Evolutionary conservation across 2,888 invertebrate species (phyloP), one percentile per base, ranked within the genome.

Genomic region (Baronia brevicornis): DNA sequence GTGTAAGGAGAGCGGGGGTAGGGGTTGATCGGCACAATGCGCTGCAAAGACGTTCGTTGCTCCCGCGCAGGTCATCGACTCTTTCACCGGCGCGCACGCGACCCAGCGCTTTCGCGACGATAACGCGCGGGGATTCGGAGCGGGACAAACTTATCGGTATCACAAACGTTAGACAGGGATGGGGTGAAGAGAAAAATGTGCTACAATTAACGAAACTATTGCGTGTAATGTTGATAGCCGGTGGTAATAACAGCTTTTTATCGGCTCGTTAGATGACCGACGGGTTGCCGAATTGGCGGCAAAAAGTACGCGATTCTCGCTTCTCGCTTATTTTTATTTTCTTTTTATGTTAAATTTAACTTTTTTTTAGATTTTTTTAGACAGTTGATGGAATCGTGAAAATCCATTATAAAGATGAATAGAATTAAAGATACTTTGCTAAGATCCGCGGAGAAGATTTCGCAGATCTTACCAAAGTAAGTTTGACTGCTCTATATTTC

Each of bases 21-120:
- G 48, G 42, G 41, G 39, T 31, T 23, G 48, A 44, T 51, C 35
- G 49, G 55, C 60, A 54, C 59, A 48, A 53, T 62, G 60, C 66
- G 60, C 58, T 55, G 78, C 82, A 84, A 84, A 84, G 82, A 78
- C 82, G 82, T 84, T 82, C 82, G 78, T 79, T 84, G 82, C 75
- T 66, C 82, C 77, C 73, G 75, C 74, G 60, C 66, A 63, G 82
- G 75, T 75, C 82, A 63, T 58, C 65, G 79, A 78, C 79, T 78
- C 80, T 75, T 79, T 80, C 80, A 73, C 79, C 71, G 65, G 59
- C 63, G 66, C 58, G 68, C 64, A 68, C 77, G 70, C 73, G 72
- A 71, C 71, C 69, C 71, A 62, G 74, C 79, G 80, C 82, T 82
- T 82, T 75, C 71, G 70, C 68, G 74, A 72, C 72, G 71, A 66